Base-by-base conservation (phyloP, 2,888 invertebrate species). In the Sphecodes monilicornis region DNA sequence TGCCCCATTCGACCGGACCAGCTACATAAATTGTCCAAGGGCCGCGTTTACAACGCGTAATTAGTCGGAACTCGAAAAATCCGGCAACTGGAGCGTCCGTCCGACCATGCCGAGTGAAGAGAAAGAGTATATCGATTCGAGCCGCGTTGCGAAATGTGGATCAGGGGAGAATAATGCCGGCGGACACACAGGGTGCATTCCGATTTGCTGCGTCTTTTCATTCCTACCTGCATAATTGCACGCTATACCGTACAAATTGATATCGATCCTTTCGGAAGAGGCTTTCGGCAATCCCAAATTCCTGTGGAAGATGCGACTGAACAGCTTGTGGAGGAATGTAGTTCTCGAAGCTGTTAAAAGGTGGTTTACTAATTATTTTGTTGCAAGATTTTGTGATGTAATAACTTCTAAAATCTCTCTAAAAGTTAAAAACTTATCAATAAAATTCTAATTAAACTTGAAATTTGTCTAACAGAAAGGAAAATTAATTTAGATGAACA, bases 31-130 rank as follows among this genome's bases (percentile, higher is more conserved):
- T 92, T 92, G 89, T 86, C 89, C 88, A 81, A 78, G 29, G 75
- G 64, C 82, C 78, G 77, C 88, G 87, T 91, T 91, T 89, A 88
- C 92, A 87, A 86, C 89, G 88, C 88, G 92, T 92, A 93, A 93
- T 93, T 93, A 93, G 91, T 82, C 86, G 90, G 89, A 90, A 92
- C 90, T 91, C 88, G 88, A 90, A 89, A 90, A 92, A 90, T 92
- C 87, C 91, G 87, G 88, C 69, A 82, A 80, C 78, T 79, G 81
- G 82, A 74, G 78, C 69, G 78, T 75, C 76, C n/a, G n/a, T n/a
- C 80, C 54, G 75, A 68, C 74, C 26, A 64, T 13, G 69, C 57
- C 82, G 72, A 76, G 54, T 32, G 54, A 77, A 64, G 68, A 82
- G 78, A 32, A 32, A 85, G 84, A 77, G 74, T 68, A 57, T 39